Percentiles rank a stretch among this genome's conserved stretches.
These are phyloP conservation scores for Argopecten irradians DNA, from an alignment of 1,140 invertebrate genomes.

Conservation along the genomic window DNA sequence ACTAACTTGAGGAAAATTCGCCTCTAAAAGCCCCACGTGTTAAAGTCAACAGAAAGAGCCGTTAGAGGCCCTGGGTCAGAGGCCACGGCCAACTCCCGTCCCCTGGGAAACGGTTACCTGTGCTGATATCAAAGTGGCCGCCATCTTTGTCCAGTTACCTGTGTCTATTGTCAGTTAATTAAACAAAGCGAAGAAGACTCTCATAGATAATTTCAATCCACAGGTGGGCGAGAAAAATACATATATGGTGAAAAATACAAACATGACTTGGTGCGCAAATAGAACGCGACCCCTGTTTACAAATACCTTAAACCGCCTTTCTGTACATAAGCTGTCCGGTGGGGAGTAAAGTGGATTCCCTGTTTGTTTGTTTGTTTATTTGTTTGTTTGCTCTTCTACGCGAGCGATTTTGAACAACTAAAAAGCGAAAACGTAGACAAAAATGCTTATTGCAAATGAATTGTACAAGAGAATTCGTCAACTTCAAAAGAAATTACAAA, in stretches of 20 bases:
- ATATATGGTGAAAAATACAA: conserved; percentile 12
- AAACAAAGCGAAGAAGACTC: conserved; percentile 16
- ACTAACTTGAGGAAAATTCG: conserved; percentile 5
- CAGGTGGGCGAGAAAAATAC: conserved; percentile 7
- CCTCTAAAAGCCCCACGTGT: conserved; percentile 1
- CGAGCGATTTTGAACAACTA: not conserved
- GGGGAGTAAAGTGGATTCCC: not conserved
- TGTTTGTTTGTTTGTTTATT: conserved; percentile 7
- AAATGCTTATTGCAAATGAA: too few species aligned
- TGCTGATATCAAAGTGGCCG: not conserved
- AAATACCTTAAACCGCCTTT: not conserved
- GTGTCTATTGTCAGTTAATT: not conserved
- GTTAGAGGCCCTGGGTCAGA: not conserved
- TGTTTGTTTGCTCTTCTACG: not conserved
- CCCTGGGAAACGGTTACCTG: not conserved
- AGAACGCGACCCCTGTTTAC: not conserved
- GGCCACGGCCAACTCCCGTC: not conserved
- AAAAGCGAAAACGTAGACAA: not conserved
- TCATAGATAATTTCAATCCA: not conserved
- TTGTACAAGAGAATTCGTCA: too few species aligned
- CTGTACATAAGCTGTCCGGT: not conserved
- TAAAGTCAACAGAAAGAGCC: conserved; percentile 15
- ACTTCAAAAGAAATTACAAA: too few species aligned
- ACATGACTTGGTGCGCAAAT: not conserved
- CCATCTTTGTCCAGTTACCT: not conserved